Percentiles rank a stretch among this genome's conserved stretches.
Evolutionary conservation across 2,113 vertebrate genomes (phyloP).

Genomic region (Scolopax mira): DNA sequence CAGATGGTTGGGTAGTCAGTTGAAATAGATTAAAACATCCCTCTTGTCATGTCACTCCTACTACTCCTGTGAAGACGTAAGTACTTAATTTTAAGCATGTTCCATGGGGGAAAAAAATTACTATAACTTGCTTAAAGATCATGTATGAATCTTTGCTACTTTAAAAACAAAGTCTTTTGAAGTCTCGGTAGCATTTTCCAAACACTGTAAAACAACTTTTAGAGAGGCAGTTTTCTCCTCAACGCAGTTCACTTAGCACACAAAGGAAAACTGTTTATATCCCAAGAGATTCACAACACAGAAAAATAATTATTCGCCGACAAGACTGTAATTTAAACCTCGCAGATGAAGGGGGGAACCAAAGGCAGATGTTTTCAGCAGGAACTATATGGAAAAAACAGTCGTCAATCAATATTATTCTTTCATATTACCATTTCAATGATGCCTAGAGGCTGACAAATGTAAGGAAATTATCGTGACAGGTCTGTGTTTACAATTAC

Average conservation of each 20-base stretch:
- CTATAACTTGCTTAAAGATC: background rate
- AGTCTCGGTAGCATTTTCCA: background rate
- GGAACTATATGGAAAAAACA: background rate
- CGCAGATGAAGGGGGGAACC: background rate
- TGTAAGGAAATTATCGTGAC: background rate
- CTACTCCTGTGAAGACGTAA: background rate
- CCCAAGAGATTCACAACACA: background rate
- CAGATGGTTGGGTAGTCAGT: background rate
- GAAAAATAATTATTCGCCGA: conserved; percentile 31
- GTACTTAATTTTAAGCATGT: background rate
- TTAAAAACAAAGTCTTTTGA: background rate
- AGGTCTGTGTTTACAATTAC: background rate
- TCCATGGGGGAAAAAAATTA: background rate
- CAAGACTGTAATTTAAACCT: conserved; percentile 4
- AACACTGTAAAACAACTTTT: background rate
- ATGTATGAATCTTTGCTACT: background rate
- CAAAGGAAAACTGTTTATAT: background rate
- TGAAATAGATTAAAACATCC: background rate
- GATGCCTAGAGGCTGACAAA: background rate
- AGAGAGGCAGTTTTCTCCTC: background rate
- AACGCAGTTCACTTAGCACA: background rate
- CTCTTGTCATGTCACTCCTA: background rate
- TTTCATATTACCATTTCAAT: conserved; percentile 16
- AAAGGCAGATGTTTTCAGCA: conserved; percentile 5
- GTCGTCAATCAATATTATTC: background rate